Percentiles rank a stretch among this genome's conserved stretches.
Evolutionary conservation across 2,888 invertebrate genomes (phyloP).

Genomic region (Drosophila neonasuta): DNA sequence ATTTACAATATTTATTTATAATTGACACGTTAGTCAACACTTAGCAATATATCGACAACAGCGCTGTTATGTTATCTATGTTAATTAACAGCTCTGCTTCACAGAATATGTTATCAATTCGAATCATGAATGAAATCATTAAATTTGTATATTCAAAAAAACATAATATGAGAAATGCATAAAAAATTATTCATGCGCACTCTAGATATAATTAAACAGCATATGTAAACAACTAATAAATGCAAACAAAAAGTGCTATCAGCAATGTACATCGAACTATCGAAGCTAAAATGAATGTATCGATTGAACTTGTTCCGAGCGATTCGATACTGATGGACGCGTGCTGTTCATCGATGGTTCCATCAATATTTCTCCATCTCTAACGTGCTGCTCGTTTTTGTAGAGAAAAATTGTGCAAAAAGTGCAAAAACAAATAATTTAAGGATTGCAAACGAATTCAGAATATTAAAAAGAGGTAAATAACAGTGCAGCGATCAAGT

Average conservation of each 20-base stretch:
- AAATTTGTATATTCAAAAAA: neutral
- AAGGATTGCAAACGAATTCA: slow-evolving; percentile 21
- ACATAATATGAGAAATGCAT: neutral
- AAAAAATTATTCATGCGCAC: neutral
- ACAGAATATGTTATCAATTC: neutral
- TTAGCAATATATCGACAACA: neutral
- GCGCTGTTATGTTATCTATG: neutral
- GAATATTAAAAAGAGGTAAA: slow-evolving; percentile 37
- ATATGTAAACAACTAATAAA: neutral
- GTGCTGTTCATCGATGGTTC: neutral
- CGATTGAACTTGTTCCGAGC: neutral
- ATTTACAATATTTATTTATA: neutral
- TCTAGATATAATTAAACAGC: neutral
- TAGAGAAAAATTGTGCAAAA: slow-evolving; percentile 43
- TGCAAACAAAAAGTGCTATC: neutral
- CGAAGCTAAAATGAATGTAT: neutral
- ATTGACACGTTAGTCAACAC: neutral
- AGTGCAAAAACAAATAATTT: slow-evolving; percentile 36
- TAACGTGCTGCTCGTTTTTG: slow-evolving; percentile 35
- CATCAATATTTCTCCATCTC: slow-evolving; percentile 25
- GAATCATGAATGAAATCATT: neutral
- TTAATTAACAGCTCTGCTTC: neutral
- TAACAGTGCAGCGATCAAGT: neutral
- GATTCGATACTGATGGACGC: neutral
- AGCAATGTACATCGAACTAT: neutral